Conservation (phyloP, 1,140 invertebrate genomes). For the Bombus superbus region DNA sequence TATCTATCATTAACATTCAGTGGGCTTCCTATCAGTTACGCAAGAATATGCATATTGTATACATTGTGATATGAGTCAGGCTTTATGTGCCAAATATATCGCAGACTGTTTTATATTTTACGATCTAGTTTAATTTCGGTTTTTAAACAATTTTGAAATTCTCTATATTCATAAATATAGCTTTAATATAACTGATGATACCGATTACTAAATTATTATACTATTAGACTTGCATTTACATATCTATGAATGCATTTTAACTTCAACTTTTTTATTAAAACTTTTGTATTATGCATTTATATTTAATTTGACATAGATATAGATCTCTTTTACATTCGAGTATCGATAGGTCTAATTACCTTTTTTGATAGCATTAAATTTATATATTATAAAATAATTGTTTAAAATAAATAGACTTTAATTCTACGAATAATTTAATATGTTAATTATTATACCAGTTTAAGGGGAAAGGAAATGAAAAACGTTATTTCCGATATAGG, state of each 20-base stretch:
- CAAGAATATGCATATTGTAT: slow-evolving; percentile 24
- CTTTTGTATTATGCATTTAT: slow-evolving; percentile 5
- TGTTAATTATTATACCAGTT: background rate
- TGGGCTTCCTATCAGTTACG: slow-evolving; percentile 60
- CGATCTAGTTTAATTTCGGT: background rate
- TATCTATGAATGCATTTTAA: slow-evolving; percentile 29
- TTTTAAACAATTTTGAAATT: slow-evolving; percentile 15
- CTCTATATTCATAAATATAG: slow-evolving; percentile 9
- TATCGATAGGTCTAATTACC: background rate
- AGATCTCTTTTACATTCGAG: background rate
- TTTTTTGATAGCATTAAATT: background rate
- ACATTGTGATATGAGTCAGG: slow-evolving; percentile 24
- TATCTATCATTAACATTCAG: slow-evolving; percentile 48
- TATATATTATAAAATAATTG: background rate
- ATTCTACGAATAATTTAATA: background rate
- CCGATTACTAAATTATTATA: background rate
- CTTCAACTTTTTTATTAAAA: background rate
- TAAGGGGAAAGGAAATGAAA: background rate
- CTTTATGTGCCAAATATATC: slow-evolving; percentile 31
- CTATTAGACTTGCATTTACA: slow-evolving; percentile 35
- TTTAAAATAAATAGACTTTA: background rate
- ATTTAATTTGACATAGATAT: background rate
- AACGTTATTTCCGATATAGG: background rate
- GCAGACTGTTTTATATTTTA: slow-evolving; percentile 33
- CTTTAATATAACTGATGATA: slow-evolving; percentile 21